These are phyloP conservation scores for Tor tambroides DNA, from an alignment of 2,113 vertebrate genomes.

Conservation along the genomic window DNA sequence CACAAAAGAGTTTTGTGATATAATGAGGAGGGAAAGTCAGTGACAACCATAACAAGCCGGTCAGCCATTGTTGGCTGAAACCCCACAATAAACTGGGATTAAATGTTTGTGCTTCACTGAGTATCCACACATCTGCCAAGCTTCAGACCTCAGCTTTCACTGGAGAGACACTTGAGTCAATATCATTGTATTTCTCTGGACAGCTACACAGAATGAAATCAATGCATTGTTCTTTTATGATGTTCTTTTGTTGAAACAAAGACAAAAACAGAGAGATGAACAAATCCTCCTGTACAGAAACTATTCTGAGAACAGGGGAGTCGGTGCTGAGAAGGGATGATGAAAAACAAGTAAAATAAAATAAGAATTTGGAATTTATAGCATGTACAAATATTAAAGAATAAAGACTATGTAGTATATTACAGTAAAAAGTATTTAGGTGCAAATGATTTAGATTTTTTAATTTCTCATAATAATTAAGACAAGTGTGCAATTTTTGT, in stretches of 20 bases:
- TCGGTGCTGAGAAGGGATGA: background rate
- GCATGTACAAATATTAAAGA: background rate
- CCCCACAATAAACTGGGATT: background rate
- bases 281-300: background rate
- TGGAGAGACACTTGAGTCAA: background rate
- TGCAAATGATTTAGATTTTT: no score
- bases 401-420: no score
- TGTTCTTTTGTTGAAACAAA: constrained; percentile 7
- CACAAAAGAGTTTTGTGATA: constrained; percentile 1
- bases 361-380: background rate
- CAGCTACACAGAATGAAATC: background rate
- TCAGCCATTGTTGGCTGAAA: constrained; percentile 4
- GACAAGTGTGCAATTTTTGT: no score
- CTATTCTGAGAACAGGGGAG: background rate
- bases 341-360: background rate
- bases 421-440: no score
- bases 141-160: background rate
- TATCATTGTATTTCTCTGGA: background rate
- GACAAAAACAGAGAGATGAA: background rate
- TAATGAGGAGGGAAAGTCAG: constrained; percentile 15
- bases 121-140: background rate
- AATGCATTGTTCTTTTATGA: constrained; percentile 16
- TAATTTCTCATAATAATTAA: no score
- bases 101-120: constrained; percentile 10
- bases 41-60: background rate